Evolutionary conservation across 2,888 invertebrate species (phyloP).

Genomic region (Eretmocerus hayati): DNA sequence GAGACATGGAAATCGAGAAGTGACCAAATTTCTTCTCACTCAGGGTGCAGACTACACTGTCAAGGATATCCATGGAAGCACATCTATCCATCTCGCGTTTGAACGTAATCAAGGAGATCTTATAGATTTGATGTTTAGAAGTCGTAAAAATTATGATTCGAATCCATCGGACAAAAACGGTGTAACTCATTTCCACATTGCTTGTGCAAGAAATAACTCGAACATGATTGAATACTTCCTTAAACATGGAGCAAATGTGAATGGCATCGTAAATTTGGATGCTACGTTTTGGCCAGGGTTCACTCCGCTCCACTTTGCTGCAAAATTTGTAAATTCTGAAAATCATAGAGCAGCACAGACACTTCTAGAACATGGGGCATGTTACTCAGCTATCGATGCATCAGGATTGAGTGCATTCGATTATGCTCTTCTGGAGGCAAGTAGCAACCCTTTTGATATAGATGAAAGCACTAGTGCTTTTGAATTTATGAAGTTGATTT

Average conservation of each 20-base stretch:
- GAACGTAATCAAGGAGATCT: too few relatives aligned
- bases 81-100: not conserved
- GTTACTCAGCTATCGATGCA: too few relatives aligned
- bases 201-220: not conserved
- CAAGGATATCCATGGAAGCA: not conserved
- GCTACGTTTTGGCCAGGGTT: not conserved
- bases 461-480: too few relatives aligned
- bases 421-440: too few relatives aligned
- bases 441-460: too few relatives aligned
- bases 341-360: too few relatives aligned
- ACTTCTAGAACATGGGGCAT: too few relatives aligned
- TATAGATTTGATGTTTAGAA: not conserved
- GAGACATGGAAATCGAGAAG: not conserved
- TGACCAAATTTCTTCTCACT: not conserved
- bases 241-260: not conserved
- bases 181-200: conserved; percentile 1
- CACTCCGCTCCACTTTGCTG: conserved; percentile 3
- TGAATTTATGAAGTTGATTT: too few relatives aligned
- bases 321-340: too few relatives aligned
- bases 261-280: not conserved
- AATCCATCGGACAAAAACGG: not conserved
- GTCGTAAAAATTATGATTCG: too few relatives aligned
- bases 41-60: not conserved
- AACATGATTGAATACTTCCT: not conserved
- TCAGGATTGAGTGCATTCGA: too few relatives aligned